These are phyloP conservation scores for Limnephilus auricula DNA, from an alignment of 2,888 invertebrate genomes.

Conservation along the genomic window DNA sequence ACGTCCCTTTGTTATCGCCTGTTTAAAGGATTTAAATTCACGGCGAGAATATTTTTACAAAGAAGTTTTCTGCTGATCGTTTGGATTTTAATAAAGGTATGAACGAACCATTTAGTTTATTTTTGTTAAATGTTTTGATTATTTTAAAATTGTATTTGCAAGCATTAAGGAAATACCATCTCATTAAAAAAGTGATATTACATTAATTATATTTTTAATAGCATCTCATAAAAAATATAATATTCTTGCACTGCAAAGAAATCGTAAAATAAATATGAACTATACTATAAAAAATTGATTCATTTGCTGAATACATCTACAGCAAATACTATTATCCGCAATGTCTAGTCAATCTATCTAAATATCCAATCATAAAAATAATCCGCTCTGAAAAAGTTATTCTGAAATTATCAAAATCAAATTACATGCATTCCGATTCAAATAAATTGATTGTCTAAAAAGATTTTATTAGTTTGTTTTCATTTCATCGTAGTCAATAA, in stretches of 20 bases:
- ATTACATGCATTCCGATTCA: neutral
- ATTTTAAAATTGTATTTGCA: too few relatives aligned
- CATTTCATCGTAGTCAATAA: neutral
- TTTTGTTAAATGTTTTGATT: neutral
- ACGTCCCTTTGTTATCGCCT: constrained; percentile 7
- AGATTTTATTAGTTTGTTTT: neutral
- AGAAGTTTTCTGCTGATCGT: neutral
- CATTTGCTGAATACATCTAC: too few relatives aligned
- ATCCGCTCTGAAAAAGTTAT: too few relatives aligned
- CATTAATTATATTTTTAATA: neutral
- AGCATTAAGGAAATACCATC: too few relatives aligned
- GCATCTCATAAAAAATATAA: neutral
- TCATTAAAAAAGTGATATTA: too few relatives aligned
- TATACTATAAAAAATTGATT: too few relatives aligned
- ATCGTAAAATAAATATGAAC: neutral
- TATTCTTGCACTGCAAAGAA: neutral
- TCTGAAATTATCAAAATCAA: neutral
- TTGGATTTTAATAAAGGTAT: constrained; percentile 34
- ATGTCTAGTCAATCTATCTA: too few relatives aligned
- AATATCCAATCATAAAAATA: neutral
- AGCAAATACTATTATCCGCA: too few relatives aligned
- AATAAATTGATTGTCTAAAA: too few relatives aligned
- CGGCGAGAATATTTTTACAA: neutral
- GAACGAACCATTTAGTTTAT: neutral
- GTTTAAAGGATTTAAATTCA: neutral